Percentiles rank a stretch among this genome's conserved stretches.
Evolutionary conservation across 2,888 invertebrate species (phyloP).

Genomic region (Acleris laterana): DNA sequence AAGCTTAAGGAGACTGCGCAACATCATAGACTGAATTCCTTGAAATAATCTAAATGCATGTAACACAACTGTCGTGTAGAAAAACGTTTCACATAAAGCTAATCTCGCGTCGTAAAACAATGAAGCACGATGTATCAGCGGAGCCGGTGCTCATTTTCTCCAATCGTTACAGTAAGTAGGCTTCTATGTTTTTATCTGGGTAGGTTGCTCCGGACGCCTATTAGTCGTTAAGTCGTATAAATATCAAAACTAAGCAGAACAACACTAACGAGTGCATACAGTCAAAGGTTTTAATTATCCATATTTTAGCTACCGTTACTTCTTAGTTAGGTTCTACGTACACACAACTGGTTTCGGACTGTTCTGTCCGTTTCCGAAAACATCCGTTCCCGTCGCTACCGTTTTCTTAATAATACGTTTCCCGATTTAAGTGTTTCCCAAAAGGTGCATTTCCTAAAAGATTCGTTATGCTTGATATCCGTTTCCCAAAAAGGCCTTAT

Average conservation of each 20-base stretch:
- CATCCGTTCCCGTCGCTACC: no score
- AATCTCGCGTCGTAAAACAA: constrained; percentile 41
- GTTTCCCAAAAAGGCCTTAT: no score
- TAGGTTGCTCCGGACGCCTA: background rate
- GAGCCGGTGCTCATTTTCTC: constrained; percentile 28
- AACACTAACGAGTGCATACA: no score
- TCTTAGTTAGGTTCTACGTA: no score
- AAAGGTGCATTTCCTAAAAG: no score
- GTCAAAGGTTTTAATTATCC: no score
- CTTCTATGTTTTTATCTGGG: constrained; percentile 36
- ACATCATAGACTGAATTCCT: constrained; percentile 13
- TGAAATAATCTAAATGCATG: constrained; percentile 28
- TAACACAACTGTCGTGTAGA: constrained; percentile 33
- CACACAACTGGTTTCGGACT: no score
- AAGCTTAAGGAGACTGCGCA: background rate
- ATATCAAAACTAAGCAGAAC: background rate
- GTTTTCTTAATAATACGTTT: no score
- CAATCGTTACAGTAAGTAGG: constrained; percentile 35
- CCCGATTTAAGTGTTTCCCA: no score
- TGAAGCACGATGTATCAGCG: constrained; percentile 41
- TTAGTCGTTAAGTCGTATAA: background rate
- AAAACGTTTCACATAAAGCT: constrained; percentile 43
- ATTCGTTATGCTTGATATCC: no score
- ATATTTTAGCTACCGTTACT: no score
- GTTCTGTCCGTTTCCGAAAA: no score